phyloP scores from a whole-genome alignment of 2,888 invertebrate species.

The Chloromyia formosa region DNA sequence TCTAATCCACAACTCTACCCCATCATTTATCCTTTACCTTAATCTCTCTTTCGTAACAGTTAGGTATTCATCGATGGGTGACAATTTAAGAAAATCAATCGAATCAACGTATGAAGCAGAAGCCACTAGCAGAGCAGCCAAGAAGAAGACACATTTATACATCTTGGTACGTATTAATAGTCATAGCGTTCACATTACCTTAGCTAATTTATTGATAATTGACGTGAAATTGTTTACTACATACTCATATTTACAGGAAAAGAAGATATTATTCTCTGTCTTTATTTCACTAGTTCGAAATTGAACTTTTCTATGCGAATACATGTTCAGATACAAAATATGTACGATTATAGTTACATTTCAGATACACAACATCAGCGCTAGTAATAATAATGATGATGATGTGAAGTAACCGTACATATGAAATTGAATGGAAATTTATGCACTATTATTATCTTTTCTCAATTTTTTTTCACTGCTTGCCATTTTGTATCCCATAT shows the following conservation, averaged over 20 bases:
- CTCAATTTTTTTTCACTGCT: neutral
- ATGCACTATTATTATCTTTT: slow-evolving; percentile 27
- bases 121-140: too few relatives aligned
- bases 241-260: neutral
- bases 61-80: too few relatives aligned
- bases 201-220: neutral
- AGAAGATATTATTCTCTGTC: neutral
- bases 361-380: neutral
- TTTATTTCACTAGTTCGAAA: neutral
- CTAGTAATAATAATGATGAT: neutral
- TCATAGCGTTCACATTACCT: neutral
- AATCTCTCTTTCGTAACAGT: too few relatives aligned
- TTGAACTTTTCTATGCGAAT: neutral
- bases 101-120: too few relatives aligned
- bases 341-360: neutral
- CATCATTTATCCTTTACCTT: too few relatives aligned
- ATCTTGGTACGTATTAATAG: neutral
- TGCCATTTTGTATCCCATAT: slow-evolving; percentile 10
- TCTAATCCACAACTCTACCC: too few relatives aligned
- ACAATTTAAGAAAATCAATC: too few relatives aligned
- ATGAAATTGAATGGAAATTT: slow-evolving; percentile 35
- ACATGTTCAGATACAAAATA: too few relatives aligned
- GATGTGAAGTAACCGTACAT: slow-evolving; percentile 32
- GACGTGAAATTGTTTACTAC: neutral
- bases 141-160: too few relatives aligned